Base-by-base conservation (phyloP, 2,113 vertebrate species). In the Otolemur garnettii region DNA sequence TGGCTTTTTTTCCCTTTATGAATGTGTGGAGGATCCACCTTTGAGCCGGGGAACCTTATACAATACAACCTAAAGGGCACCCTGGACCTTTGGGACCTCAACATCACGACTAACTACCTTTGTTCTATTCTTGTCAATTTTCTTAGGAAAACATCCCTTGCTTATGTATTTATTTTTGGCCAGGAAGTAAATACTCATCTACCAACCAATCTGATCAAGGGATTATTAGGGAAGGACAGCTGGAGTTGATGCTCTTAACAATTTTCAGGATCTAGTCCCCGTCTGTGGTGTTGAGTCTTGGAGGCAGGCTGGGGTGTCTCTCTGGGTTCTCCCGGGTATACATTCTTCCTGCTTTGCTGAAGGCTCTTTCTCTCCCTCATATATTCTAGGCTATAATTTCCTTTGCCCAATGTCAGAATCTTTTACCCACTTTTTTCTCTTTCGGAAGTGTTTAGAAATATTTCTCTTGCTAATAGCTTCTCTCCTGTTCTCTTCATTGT, bases 361-460 rank as follows among this genome's bases (percentile, higher is more conserved):
- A 26, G 35, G 24, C 24, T 11, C 22, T 21, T 24, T 19, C 6
- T 1, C 21, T 42, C 24, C 6, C 11, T 50, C 24, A 50, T 50
- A 33, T 18, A 55, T 79, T 78, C 18, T 24, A 24, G 72, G 26
- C 6, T 84, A 4, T 53, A n/a, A 15, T 53, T 93, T 91, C 66
- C 64, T 78, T 60, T 81, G 68, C 22, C 24, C 28, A 62, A 38
- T 28, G 60, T 90, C 30, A 53, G 35, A 93, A 71, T 91, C n/a
- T 78, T 69, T 77, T 42, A 59, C 42, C 55, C 3, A 21, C 62
- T n/a, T 90, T 91, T 89, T 64, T n/a, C 59, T 92, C 42, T 95
- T 42, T 64, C 22, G 77, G 91, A 87, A 92, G 69, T 71, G n/a
- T 92, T 83, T 80, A 79, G 84, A 80, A 82, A 96, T 96, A 96